phyloP scores from a whole-genome alignment of 2,797 vertebrate genomes.

The Sebastes oblongus region DNA sequence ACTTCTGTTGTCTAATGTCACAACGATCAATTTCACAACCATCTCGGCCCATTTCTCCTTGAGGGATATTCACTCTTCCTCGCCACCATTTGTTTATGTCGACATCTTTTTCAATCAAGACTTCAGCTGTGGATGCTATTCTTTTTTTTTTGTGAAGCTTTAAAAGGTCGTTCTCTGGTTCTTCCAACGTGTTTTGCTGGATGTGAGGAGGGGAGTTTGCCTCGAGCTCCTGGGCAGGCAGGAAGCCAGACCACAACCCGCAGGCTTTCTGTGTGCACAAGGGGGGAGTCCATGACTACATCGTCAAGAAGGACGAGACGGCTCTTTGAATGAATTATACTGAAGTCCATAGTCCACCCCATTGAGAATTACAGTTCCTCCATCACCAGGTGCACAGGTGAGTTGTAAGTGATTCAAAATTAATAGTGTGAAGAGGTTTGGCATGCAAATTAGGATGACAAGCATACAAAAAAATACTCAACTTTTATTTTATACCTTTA shows the following conservation, averaged over 20 bases:
- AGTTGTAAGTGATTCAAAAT: conserved; percentile 49
- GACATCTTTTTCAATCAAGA: background rate
- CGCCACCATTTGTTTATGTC: background rate
- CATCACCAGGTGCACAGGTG: conserved; percentile 63
- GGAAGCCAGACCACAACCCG: conserved; percentile 23
- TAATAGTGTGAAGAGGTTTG: background rate
- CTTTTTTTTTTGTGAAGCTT: background rate
- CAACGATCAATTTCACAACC: background rate
- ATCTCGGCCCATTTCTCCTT: fast-evolving
- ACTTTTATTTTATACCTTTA: background rate
- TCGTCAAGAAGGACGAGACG: conserved; percentile 8
- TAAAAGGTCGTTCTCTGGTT: background rate
- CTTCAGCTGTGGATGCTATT: background rate
- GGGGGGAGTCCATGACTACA: conserved; percentile 66
- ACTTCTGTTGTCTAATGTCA: background rate
- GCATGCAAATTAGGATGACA: conserved; percentile 60
- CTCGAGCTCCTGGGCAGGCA: background rate
- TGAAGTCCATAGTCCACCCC: conserved; percentile 49
- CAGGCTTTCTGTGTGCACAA: conserved; percentile 71
- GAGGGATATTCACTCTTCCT: background rate
- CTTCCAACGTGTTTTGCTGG: conserved; percentile 20
- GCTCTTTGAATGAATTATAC: conserved; percentile 41
- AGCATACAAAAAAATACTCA: background rate
- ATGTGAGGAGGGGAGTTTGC: conserved; percentile 1
- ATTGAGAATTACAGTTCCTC: conserved; percentile 48